These are phyloP conservation scores for Acleris emargana DNA, from an alignment of 2,888 invertebrate species.

Conservation along the genomic window DNA sequence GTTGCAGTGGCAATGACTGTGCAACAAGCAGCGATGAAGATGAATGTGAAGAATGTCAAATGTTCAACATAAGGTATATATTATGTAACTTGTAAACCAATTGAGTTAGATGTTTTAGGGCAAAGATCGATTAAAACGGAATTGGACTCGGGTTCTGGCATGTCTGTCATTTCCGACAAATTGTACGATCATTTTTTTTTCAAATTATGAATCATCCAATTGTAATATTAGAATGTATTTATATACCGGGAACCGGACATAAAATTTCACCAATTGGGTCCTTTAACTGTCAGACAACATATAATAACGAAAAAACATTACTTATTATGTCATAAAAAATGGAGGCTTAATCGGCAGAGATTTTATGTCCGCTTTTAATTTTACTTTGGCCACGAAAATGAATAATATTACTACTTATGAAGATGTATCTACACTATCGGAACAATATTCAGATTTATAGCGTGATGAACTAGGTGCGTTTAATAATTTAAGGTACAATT, in stretches of 20 bases:
- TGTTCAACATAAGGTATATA: constrained; percentile 41
- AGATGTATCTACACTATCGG: constrained; percentile 13
- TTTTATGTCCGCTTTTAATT: not conserved
- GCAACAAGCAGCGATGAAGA: constrained; percentile 1
- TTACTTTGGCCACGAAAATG: not conserved
- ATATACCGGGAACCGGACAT: too few relatives aligned
- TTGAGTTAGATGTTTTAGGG: constrained; percentile 25
- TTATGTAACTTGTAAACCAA: constrained; percentile 37
- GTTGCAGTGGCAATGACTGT: not conserved
- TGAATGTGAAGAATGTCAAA: constrained; percentile 37
- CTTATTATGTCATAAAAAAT: not conserved
- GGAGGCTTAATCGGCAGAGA: not conserved
- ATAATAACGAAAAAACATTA: constrained; percentile 14
- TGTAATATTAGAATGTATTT: too few relatives aligned
- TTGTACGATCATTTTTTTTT: too few relatives aligned
- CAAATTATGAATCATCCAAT: too few relatives aligned
- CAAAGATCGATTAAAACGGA: constrained; percentile 35
- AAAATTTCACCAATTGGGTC: constrained; percentile 38
- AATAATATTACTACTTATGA: not conserved
- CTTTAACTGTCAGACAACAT: constrained; percentile 22
- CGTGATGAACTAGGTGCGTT: constrained; percentile 36
- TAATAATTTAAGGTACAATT: constrained; percentile 38
- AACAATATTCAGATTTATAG: constrained; percentile 36
- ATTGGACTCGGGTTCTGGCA: constrained; percentile 40
- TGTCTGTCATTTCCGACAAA: too few relatives aligned